A percentile compares a stretch with the other conserved stretches of the same genome.
These are phyloP conservation scores for Cantharis rustica DNA, from an alignment of 2,888 invertebrate genomes.

Conservation along the genomic window DNA sequence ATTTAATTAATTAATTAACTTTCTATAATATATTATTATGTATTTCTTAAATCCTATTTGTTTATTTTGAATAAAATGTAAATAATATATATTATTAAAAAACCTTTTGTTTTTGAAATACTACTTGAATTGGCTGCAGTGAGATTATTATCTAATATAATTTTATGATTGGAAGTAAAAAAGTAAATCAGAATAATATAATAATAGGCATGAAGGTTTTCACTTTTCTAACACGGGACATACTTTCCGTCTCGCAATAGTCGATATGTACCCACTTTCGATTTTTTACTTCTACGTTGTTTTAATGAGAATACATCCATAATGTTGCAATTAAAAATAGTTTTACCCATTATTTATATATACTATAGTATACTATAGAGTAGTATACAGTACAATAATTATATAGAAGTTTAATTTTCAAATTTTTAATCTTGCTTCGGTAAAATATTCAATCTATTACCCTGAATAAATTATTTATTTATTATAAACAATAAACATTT, in stretches of 20 bases:
- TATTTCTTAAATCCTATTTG: neutral
- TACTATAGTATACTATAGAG: too few relatives aligned
- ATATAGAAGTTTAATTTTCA: neutral
- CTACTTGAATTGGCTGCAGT: too few relatives aligned
- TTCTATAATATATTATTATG: neutral
- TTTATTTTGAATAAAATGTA: neutral
- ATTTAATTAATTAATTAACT: neutral
- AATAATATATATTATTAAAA: neutral
- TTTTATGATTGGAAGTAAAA: neutral
- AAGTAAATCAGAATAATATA: neutral
- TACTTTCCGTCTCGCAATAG: neutral
- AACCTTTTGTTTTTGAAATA: neutral
- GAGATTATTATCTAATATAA: too few relatives aligned
- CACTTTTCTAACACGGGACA: neutral
- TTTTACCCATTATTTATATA: too few relatives aligned
- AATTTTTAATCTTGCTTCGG: neutral
- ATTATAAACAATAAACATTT: neutral
- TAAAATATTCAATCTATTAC: neutral
- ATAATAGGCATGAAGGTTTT: neutral
- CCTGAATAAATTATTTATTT: neutral
- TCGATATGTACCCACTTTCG: neutral
- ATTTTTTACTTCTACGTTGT: neutral
- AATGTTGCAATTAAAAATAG: neutral
- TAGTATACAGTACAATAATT: too few relatives aligned
- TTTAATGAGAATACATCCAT: neutral